A percentile compares a stretch with the other conserved stretches of the same genome.
These are phyloP conservation scores for Eucidaris tribuloides DNA, from an alignment of 35 echinoderm and acorn worm species.

Conservation along the genomic window DNA sequence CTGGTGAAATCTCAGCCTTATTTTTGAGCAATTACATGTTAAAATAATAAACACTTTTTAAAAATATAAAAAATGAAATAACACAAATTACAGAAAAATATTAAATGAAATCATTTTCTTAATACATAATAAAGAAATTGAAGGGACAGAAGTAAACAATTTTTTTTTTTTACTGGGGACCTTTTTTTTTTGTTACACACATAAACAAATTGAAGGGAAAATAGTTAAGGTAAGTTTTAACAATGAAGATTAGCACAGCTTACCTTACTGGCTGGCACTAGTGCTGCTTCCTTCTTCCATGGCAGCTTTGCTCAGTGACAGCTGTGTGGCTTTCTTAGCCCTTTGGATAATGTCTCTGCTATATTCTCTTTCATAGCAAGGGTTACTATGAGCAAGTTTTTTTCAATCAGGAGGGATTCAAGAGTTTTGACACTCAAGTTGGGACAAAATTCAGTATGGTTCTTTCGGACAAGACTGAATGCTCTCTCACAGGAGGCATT, in stretches of 20 bases:
- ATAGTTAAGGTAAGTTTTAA: no score
- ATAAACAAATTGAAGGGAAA: no score
- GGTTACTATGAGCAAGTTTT: not conserved
- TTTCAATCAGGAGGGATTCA: conserved; percentile 27
- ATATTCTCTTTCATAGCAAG: not conserved
- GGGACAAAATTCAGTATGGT: conserved; percentile 26
- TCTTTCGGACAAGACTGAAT: conserved; percentile 31
- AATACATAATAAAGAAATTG: no score
- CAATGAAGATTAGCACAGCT: not conserved
- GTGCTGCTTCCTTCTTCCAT: not conserved
- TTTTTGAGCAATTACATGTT: no score
- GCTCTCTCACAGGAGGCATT: conserved; percentile 39
- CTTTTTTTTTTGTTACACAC: no score
- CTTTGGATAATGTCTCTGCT: not conserved
- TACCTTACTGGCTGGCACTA: conserved; percentile 20
- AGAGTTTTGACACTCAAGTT: conserved; percentile 31
- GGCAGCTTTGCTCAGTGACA: conserved; percentile 6
- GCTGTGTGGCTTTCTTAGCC: conserved; percentile 6
- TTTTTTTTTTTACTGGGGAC: no score
- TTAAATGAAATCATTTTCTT: no score
- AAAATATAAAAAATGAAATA: no score
- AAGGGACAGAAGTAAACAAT: no score
- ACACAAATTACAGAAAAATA: no score
- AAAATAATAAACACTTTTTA: no score
- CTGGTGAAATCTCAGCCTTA: no score